A percentile compares a stretch with the other conserved stretches of the same genome.
Evolutionary conservation across 1,140 invertebrate genomes (phyloP).

Genomic region (Littorina saxatilis): DNA sequence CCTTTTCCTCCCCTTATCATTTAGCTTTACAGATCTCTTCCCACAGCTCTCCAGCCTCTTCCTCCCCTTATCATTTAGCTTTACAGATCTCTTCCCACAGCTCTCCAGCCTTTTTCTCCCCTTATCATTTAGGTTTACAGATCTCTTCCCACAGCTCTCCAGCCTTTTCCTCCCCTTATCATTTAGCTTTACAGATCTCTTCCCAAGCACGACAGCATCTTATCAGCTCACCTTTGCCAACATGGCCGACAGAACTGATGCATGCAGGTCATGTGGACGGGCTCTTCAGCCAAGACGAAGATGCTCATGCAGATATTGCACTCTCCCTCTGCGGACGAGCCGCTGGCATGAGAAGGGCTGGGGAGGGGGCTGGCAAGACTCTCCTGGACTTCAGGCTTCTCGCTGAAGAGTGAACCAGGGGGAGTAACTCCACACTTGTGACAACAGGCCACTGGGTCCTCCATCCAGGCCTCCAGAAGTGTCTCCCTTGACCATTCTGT

Average conservation of each 20-base stretch:
- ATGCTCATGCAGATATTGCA: constrained; percentile 81
- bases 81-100: too few relatives aligned
- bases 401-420: constrained; percentile 76
- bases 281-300: constrained; percentile 69
- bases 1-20: too few relatives aligned
- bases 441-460: constrained; percentile 82
- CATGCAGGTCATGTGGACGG: constrained; percentile 79
- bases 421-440: constrained; percentile 82
- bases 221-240: constrained; percentile 81
- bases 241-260: constrained; percentile 83
- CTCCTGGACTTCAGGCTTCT: constrained; percentile 67
- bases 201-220: too few relatives aligned
- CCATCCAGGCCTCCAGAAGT: constrained; percentile 84
- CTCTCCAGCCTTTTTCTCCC: too few relatives aligned
- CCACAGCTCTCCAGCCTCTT: too few relatives aligned
- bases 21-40: too few relatives aligned
- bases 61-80: too few relatives aligned
- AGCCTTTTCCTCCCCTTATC: too few relatives aligned
- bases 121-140: too few relatives aligned
- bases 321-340: constrained; percentile 70
- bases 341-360: constrained; percentile 50
- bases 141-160: too few relatives aligned
- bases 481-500: constrained; percentile 85
- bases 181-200: too few relatives aligned
- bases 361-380: constrained; percentile 57